Conservation (phyloP, 2,113 vertebrate species). For the Microcebus lehilahytsara region DNA sequence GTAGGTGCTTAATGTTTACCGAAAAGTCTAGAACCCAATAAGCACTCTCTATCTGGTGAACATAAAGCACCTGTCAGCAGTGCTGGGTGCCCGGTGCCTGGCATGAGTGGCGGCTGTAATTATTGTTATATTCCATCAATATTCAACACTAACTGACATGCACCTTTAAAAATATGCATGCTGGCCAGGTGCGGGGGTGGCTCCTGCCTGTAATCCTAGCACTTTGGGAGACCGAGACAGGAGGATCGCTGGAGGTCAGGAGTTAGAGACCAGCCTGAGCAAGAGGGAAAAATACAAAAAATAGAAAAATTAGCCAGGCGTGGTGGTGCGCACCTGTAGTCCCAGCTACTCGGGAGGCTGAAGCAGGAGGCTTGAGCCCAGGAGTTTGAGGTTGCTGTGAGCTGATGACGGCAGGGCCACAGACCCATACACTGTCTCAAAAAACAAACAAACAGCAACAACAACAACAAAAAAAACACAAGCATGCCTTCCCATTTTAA, state of each 20-base stretch:
- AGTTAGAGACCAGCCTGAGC: not conserved
- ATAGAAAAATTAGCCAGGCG: not conserved
- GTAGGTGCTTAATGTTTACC: not conserved
- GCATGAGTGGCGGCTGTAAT: not conserved
- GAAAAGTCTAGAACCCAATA: not conserved
- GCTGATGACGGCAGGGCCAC: not conserved
- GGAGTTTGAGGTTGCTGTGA: not conserved
- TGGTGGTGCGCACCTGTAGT: not conserved
- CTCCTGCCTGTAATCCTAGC: not conserved
- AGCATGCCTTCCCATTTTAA: not conserved
- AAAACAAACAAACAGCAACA: too few relatives aligned
- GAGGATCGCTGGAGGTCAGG: not conserved
- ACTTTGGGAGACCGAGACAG: not conserved
- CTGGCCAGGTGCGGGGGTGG: not conserved
- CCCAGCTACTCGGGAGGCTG: not conserved
- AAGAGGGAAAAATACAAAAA: not conserved
- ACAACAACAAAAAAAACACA: too few relatives aligned
- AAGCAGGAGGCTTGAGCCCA: not conserved
- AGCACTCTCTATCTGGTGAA: not conserved
- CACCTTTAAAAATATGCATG: not conserved
- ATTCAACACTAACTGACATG: not conserved
- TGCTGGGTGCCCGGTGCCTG: not conserved
- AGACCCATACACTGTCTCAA: not conserved
- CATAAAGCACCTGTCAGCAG: not conserved
- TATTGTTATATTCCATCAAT: not conserved